Evolutionary conservation across 2,113 vertebrate genomes (phyloP).

Genomic region (Tor tambroides): DNA sequence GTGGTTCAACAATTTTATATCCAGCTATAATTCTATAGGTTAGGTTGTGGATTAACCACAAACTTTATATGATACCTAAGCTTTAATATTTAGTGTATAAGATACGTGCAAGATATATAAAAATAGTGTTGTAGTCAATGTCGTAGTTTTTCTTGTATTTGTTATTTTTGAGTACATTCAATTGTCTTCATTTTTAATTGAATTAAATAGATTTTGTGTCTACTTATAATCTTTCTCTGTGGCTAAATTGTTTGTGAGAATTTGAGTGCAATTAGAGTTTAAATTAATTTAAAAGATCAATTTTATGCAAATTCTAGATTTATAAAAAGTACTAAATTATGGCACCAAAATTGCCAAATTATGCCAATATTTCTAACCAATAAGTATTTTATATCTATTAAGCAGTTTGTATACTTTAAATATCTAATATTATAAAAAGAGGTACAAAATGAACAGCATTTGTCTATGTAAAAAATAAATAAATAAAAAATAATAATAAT

Average conservation of each 20-base stretch:
- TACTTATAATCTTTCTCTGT: not conserved
- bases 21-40: not conserved
- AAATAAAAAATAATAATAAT: no score
- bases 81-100: not conserved
- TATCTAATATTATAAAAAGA: no score
- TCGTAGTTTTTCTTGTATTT: not conserved
- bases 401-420: no score
- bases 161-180: not conserved
- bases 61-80: not conserved
- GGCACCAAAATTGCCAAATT: no score
- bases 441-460: no score
- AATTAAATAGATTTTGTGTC: not conserved
- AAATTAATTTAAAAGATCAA: not conserved
- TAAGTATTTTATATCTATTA: no score
- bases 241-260: not conserved
- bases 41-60: not conserved
- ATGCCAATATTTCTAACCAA: no score
- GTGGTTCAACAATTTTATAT: not conserved
- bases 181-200: not conserved
- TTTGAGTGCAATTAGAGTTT: not conserved
- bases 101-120: not conserved
- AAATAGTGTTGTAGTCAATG: not conserved
- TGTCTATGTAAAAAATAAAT: no score
- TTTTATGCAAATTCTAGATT: not conserved
- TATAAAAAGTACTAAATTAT: not conserved